Conservation (phyloP, 2,113 vertebrate species). For the Chroicocephalus ridibundus region DNA sequence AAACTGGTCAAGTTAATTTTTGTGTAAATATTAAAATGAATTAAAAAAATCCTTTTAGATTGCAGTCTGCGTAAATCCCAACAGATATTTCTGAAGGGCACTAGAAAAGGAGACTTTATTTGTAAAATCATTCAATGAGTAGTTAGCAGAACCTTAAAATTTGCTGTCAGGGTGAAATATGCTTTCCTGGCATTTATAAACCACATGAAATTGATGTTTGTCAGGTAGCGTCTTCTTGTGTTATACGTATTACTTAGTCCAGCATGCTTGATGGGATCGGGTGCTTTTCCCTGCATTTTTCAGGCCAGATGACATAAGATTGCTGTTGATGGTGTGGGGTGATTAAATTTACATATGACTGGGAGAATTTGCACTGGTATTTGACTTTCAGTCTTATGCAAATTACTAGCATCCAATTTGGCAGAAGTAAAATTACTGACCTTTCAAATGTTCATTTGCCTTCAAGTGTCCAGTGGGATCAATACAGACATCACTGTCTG, state of each 20-base stretch:
- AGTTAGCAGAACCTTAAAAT: constrained; percentile 23
- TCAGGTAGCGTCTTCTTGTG: background rate
- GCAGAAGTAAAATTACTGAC: constrained; percentile 77
- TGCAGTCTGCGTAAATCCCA: background rate
- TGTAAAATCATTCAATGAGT: background rate
- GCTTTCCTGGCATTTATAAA: constrained; percentile 55
- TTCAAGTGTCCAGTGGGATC: constrained; percentile 61
- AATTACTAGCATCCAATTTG: constrained; percentile 76
- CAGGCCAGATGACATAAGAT: constrained; percentile 35
- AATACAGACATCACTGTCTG: constrained; percentile 53
- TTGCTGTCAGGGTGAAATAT: background rate
- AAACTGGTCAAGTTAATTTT: background rate
- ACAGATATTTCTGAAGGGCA: background rate
- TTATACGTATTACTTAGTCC: constrained; percentile 53
- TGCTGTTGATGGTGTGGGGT: constrained; percentile 30
- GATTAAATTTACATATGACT: constrained; percentile 77
- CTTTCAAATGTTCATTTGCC: constrained; percentile 78
- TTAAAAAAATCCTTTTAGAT: background rate
- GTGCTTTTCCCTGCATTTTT: constrained; percentile 66
- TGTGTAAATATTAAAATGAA: background rate
- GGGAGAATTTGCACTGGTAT: constrained; percentile 74
- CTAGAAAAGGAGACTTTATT: background rate
- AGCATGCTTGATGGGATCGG: constrained; percentile 54
- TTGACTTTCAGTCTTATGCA: constrained; percentile 77
- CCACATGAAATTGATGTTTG: constrained; percentile 48